Percentiles rank a stretch among this genome's conserved stretches.
Evolutionary conservation across 2,113 vertebrate species (phyloP).

Genomic region (Mobula hypostoma): DNA sequence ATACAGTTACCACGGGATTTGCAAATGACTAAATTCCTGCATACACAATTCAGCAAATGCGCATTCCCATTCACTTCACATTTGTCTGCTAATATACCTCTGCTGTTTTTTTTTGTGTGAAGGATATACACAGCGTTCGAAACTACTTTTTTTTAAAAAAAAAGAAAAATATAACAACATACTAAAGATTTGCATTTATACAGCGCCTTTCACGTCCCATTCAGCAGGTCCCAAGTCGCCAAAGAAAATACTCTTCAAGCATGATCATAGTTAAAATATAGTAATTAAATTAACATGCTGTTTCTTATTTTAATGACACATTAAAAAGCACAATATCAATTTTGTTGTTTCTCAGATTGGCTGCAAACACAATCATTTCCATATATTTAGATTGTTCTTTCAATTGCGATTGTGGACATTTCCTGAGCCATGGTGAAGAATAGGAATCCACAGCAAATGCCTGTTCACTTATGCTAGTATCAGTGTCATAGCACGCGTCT

Average conservation of each 20-base stretch:
- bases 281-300: not conserved
- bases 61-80: slow-evolving; percentile 1
- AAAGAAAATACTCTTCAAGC: too few species aligned
- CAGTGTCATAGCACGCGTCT: not conserved
- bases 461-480: not conserved
- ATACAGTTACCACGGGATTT: slow-evolving; percentile 30
- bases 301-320: not conserved
- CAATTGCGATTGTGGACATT: not conserved
- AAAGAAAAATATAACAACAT: not conserved
- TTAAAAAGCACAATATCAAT: not conserved
- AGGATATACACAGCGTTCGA: not conserved
- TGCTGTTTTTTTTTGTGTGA: not conserved
- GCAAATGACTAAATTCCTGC: slow-evolving; percentile 33
- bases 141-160: not conserved
- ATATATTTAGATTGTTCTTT: not conserved
- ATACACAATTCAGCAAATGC: slow-evolving; percentile 12
- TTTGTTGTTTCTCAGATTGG: not conserved
- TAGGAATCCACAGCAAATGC: not conserved
- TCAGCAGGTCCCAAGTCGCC: too few species aligned
- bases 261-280: too few species aligned
- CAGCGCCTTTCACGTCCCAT: too few species aligned
- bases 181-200: too few species aligned
- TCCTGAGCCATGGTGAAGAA: not conserved
- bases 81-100: not conserved
- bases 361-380: not conserved